Conservation (phyloP, 1,140 invertebrate genomes). For the Asobara japonica region DNA sequence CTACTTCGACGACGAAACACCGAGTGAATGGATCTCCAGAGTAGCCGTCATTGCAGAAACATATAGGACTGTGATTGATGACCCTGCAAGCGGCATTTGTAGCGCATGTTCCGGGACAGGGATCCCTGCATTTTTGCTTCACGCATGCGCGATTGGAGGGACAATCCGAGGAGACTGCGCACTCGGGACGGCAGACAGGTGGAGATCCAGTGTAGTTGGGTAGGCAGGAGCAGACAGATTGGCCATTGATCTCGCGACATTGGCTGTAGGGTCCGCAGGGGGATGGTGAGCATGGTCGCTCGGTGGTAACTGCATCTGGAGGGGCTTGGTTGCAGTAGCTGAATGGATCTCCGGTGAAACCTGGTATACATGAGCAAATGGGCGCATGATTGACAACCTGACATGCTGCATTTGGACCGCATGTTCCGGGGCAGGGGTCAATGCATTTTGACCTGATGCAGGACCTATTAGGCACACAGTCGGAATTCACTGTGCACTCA, state of each 20-base stretch:
- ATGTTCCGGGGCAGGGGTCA: slow-evolving; percentile 82
- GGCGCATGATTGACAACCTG: slow-evolving; percentile 77
- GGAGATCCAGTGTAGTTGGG: slow-evolving; percentile 72
- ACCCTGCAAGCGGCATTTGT: slow-evolving; percentile 59
- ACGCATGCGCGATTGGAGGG: slow-evolving; percentile 55
- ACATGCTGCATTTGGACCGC: slow-evolving; percentile 78
- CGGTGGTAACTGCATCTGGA: slow-evolving; percentile 14
- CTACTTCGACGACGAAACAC: slow-evolving; percentile 42
- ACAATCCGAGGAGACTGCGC: slow-evolving; percentile 63
- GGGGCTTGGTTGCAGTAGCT: slow-evolving; percentile 60
- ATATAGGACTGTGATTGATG: slow-evolving; percentile 66
- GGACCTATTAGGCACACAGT: slow-evolving; percentile 78
- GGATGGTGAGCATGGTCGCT: slow-evolving; percentile 66
- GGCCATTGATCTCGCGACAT: slow-evolving; percentile 72
- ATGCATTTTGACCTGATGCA: slow-evolving; percentile 80
- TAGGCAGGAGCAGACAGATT: slow-evolving; percentile 71
- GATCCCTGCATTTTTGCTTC: slow-evolving; percentile 61
- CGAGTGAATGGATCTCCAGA: slow-evolving; percentile 71
- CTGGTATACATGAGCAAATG: slow-evolving; percentile 75
- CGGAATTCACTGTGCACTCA: slow-evolving; percentile 79
- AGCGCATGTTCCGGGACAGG: slow-evolving; percentile 60
- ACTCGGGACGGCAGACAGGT: slow-evolving; percentile 71
- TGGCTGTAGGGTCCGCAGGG: slow-evolving; percentile 79
- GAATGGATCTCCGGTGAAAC: slow-evolving; percentile 81
- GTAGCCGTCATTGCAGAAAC: slow-evolving; percentile 68